Evolutionary conservation across 2,113 vertebrate species (phyloP), one percentile per base, ranked within the genome.

Genomic region (Jacana jacana): DNA sequence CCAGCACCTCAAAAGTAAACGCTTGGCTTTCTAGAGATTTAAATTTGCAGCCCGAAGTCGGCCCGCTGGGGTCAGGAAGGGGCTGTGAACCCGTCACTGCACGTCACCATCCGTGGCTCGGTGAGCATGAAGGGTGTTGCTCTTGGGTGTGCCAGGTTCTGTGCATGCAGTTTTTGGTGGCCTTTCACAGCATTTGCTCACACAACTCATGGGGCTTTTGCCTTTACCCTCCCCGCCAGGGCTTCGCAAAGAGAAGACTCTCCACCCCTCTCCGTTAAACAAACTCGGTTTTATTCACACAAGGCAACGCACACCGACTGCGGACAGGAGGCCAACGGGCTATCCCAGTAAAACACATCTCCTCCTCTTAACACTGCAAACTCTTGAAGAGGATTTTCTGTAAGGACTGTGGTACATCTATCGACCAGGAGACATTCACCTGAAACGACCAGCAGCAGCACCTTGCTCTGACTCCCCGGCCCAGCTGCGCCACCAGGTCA

Each of bases 151-250:
- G 4, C 9, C 1, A 24, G 54, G 75, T 63, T 72, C 44, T 51
- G 15, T 35, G 30, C 39, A 4, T n/a, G n/a, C 2, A 0, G 7
- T 55, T 40, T 57, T 20, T 7, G 13, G 19, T 57, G 66, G 35
- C 52, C 66, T 14, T 10, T 70, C 81, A 17, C 17, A 44, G 66
- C 55, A 3, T 15, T 2, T 64, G 78, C 3, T 33, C 24, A 17
- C 14, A 5, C 12, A 0, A 7, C 37, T 18, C 15, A 0, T 1
- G 2, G 1, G 9, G 63, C 35, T 61, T 40, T 10, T 16, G 33
- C 37, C 39, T 13, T 11, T 3, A 1, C 33, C 63, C 5, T 52
- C 30, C 44, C 8, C 18, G 30, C 13, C 11, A 42, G n/a, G 40
- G 24, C 37, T 23, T 5, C 3, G 8, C 6, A 6, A 44, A 89